Base-by-base conservation (phyloP, 2,113 vertebrate genomes). In the Fregetta grallaria region DNA sequence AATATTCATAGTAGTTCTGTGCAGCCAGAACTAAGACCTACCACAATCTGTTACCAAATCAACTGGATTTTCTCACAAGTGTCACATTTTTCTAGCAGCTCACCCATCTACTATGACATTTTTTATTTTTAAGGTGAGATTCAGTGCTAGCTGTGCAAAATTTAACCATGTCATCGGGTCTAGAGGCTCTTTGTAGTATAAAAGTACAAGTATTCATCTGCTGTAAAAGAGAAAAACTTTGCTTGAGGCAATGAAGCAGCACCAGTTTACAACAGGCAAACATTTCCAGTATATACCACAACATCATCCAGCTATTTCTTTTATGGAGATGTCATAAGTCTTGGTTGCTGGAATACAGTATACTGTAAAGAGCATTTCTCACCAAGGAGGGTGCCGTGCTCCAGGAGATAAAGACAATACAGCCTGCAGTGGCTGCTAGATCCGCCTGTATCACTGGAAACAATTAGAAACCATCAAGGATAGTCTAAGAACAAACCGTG, bases 311-410 rank as follows among this genome's bases (percentile, higher is more conserved):
- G 29, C 56, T 68, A 8, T 66, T 84, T 92, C 25, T 94, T 44
- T 80, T 49, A 67, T 44, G 6, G 59, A 70, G 21, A n/a, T 25
- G 7, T 85, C 38, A 27, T 61, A 67, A 96, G 68, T 84, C 65
- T 88, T 90, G 53, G 7, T 70, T 86, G 59, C 66, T 92, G 70
- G 65, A 87, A 52, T 30, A 76, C 9, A 20, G 27, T 38, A 53
- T 76, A 13, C 86, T 94, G 44, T 23, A 32, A 86, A 75, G 76
- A 84, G 15, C 13, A 58, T 93, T 96, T 92, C 80, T 92, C 52
- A 94, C 42, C 67, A 52, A 36, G 61, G n/a, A 95, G 26, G 26
- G 58, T 81, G 32, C 55, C 8, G 7, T 84, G 62, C n/a, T 67
- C 8, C 29, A 30, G 72, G 8, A 73, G 32, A 26, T 47, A 25